These are phyloP conservation scores for Limenitis camilla DNA, from an alignment of 2,888 invertebrate species.

Conservation along the genomic window DNA sequence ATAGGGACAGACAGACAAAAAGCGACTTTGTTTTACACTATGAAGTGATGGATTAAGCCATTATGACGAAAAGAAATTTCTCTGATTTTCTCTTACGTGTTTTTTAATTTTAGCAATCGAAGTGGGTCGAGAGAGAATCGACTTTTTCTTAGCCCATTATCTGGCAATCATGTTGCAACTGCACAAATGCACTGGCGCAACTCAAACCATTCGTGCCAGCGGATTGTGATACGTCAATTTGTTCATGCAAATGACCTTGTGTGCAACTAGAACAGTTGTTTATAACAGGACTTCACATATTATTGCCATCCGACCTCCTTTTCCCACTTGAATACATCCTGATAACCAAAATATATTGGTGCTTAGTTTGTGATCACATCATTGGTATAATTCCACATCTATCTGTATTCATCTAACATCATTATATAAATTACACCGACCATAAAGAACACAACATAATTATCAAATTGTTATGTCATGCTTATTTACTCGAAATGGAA, in stretches of 20 bases:
- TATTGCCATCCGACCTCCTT: slow-evolving; percentile 12
- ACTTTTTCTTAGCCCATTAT: slow-evolving; percentile 40
- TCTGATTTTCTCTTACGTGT: background rate
- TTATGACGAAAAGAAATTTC: slow-evolving; percentile 3
- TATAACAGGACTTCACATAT: slow-evolving; percentile 18
- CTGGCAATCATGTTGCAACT: slow-evolving; percentile 38
- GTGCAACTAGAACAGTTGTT: slow-evolving; percentile 16
- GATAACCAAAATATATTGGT: background rate
- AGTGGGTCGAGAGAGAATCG: slow-evolving; percentile 40
- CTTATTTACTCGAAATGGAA: background rate
- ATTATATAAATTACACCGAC: slow-evolving; percentile 5
- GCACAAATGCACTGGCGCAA: slow-evolving; percentile 54
- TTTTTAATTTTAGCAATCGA: slow-evolving; percentile 41
- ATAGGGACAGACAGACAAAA: no score
- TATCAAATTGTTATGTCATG: slow-evolving; percentile 9
- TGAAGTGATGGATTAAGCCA: background rate
- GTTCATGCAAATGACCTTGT: slow-evolving; percentile 30
- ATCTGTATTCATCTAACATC: slow-evolving; percentile 5
- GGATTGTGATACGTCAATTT: slow-evolving; percentile 20
- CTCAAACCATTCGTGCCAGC: slow-evolving; percentile 38
- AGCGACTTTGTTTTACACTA: no score
- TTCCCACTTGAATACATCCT: slow-evolving; percentile 3
- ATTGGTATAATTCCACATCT: background rate
- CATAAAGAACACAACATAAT: slow-evolving; percentile 12
- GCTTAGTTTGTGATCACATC: no score